Conservation (phyloP, 2,888 invertebrate genomes). For the Cyclophora albipunctata region DNA sequence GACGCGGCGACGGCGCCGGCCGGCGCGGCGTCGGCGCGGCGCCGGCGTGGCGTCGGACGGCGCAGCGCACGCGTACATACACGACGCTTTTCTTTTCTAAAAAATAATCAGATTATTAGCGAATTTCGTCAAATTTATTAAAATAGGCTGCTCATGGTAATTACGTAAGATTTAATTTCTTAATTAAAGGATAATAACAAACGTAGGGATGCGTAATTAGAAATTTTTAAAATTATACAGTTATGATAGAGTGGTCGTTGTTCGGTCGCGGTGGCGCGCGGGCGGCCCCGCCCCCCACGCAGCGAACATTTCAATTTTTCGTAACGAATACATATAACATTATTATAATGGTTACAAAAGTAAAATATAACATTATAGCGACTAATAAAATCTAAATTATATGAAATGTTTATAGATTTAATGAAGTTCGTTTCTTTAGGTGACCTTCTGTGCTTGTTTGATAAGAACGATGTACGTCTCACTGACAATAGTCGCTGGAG, state of each 20-base stretch:
- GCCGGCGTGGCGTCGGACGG: conserved; percentile 2
- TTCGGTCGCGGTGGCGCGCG: conserved; percentile 30
- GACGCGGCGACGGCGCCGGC: conserved; percentile 22
- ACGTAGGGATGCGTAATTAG: conserved; percentile 75
- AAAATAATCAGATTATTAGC: conserved; percentile 64
- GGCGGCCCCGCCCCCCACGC: conserved; percentile 28
- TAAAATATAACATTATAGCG: conserved; percentile 75
- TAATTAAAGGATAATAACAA: conserved; percentile 75
- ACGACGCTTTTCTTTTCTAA: conserved; percentile 68
- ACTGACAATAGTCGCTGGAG: conserved; percentile 63
- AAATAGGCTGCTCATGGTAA: conserved; percentile 74
- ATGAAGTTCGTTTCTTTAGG: conserved; percentile 70
- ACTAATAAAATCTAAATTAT: conserved; percentile 75
- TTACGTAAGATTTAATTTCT: conserved; percentile 74
- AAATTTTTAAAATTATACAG: conserved; percentile 75
- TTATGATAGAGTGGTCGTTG: conserved; percentile 67
- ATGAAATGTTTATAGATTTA: conserved; percentile 76
- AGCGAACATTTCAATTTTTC: conserved; percentile 61
- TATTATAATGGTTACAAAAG: conserved; percentile 74
- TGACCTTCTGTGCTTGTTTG: conserved; percentile 69
- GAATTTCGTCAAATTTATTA: conserved; percentile 71
- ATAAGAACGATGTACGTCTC: conserved; percentile 54
- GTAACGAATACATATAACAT: conserved; percentile 75
- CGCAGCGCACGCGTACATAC: conserved; percentile 17
- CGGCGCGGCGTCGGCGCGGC: conserved; percentile 13